Base-by-base conservation (phyloP, 1,140 invertebrate species). In the Sitobion miscanthi region DNA sequence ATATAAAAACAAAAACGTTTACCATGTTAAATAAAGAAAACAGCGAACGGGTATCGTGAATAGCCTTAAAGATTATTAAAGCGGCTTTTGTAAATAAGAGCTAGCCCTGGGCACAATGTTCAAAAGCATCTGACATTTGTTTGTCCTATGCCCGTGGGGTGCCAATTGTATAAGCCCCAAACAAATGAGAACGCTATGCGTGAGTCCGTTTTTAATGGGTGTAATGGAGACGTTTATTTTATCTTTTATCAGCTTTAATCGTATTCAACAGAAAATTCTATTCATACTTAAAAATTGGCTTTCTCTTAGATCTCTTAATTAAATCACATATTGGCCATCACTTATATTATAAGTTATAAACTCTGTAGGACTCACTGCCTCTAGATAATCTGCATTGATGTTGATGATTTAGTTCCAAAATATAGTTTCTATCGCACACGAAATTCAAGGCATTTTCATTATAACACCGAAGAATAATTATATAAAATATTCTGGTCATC, bases 11-110 rank as follows among this genome's bases (percentile, higher is more conserved):
- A 90, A 69, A 90, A 90, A 9, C 89, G 57, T 45, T 42, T 49
- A 90, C 54, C 38, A 30, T 62, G 88, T 90, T 90, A 90, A 57
- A 88, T 87, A 87, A 87, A 47, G 62, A n/a, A 77, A 49, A 49
- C 25, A 30, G 83, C 3, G 30, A 42, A 85, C 38, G 38, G 38
- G 38, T 54, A 54, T 89, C 7, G 3, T 49, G 87, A 3, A 30
- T 38, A 23, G n/a, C 52, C 88, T 89, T 89, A 38, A 38, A 89
- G 88, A 89, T 57, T 89, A 57, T 89, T 89, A 89, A 57, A 54
- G n/a, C 88, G 23, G 35, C 52, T 57, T 57, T 89, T 38, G 88
- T 57, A 57, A 57, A 89, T 57, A 89, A 89, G 35, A 38, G 88
- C 25, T 54, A 3, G 52, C 3, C 35, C 35, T 35, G 52, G n/a